These are phyloP conservation scores for Drosophila punjabiensis DNA, from an alignment of 1,140 invertebrate genomes.

Conservation along the genomic window DNA sequence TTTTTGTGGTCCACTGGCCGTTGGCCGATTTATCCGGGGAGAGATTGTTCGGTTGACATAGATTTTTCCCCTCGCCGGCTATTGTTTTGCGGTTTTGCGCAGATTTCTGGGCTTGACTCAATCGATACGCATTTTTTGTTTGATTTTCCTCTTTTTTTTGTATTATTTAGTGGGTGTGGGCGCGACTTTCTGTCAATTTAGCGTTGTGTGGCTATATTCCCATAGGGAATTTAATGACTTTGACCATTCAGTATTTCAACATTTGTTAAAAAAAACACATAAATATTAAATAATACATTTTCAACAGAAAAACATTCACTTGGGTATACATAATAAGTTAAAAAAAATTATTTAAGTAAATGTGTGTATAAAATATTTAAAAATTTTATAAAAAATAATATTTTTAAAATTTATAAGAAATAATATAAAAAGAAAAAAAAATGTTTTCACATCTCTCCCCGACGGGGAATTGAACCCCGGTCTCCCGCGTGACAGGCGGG, in stretches of 20 bases:
- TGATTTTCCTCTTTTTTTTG: conserved; percentile 5
- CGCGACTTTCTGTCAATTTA: conserved; percentile 52
- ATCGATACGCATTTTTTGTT: conserved; percentile 71
- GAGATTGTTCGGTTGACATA: conserved; percentile 52
- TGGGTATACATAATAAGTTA: neutral
- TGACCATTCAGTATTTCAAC: conserved; percentile 1
- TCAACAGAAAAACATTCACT: neutral
- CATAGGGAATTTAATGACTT: conserved; percentile 16
- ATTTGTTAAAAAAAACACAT: neutral
- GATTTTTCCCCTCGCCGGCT: conserved; percentile 58
- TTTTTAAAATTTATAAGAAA: neutral
- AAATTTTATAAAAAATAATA: neutral
- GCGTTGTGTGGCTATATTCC: conserved; percentile 7
- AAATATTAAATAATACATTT: neutral
- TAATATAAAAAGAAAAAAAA: neutral
- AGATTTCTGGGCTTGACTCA: conserved; percentile 71
- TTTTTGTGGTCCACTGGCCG: conserved; percentile 74
- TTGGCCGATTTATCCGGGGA: conserved; percentile 24
- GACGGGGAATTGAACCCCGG: conserved; percentile 87
- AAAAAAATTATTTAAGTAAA: neutral
- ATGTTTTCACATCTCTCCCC: conserved; percentile 55
- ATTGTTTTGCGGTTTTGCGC: conserved; percentile 80
- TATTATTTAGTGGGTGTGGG: conserved; percentile 47
- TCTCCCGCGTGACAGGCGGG: conserved; percentile 87
- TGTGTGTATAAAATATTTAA: neutral